Conservation (phyloP, 2,113 vertebrate species). For the Todiramphus saurophagus region DNA sequence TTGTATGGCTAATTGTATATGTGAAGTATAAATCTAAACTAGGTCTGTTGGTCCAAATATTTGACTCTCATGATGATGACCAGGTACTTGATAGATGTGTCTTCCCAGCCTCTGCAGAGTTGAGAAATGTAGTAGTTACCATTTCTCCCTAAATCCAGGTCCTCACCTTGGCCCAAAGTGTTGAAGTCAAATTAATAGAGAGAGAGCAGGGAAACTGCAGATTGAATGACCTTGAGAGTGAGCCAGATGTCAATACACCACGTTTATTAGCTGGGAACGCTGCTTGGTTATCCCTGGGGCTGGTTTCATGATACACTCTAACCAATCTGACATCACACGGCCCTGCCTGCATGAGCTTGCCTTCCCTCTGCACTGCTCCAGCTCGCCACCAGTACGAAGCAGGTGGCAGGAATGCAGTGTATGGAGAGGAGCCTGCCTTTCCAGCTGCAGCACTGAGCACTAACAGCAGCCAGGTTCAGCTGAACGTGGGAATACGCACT, state of each 20-base stretch:
- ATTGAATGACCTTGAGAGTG: not conserved
- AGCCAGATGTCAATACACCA: rapidly evolving
- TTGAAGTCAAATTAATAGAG: not conserved
- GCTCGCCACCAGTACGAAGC: not conserved
- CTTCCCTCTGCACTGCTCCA: not conserved
- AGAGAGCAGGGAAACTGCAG: not conserved
- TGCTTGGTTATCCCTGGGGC: not conserved
- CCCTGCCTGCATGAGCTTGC: not conserved
- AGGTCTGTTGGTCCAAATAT: not conserved
- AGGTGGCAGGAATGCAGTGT: not conserved
- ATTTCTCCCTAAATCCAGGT: not conserved
- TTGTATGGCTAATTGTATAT: not conserved
- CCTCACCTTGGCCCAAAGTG: not conserved
- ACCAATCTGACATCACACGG: not conserved
- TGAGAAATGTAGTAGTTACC: not conserved
- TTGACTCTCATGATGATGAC: not conserved
- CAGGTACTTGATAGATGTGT: not conserved
- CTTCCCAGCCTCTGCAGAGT: not conserved
- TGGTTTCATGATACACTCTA: not conserved
- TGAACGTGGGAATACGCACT: not conserved
- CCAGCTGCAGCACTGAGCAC: not conserved
- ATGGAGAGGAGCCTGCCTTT: not conserved
- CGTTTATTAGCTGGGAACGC: not conserved
- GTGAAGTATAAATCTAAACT: not conserved
- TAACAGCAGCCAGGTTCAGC: not conserved